phyloP scores from a whole-genome alignment of 35 echinoderm and acorn worm species.

The Heliocidaris erythrogramma region DNA sequence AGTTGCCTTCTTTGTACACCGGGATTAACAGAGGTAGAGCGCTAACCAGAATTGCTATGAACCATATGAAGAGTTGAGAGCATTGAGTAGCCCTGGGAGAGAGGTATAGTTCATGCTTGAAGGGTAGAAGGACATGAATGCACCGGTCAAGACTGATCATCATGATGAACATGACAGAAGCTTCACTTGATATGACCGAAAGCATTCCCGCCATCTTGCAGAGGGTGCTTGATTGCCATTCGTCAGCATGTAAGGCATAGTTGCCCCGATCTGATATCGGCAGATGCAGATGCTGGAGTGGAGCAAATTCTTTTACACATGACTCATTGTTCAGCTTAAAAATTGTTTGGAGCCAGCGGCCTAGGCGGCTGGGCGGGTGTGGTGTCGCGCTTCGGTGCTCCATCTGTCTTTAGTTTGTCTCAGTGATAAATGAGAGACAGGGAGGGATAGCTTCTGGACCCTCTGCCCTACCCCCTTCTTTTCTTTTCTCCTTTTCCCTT shows the following conservation, averaged over 20 bases:
- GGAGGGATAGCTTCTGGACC: no score
- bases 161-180: conserved; percentile 64
- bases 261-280: conserved; percentile 52
- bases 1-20: not conserved
- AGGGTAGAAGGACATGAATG: conserved; percentile 51
- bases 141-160: conserved; percentile 69
- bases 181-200: conserved; percentile 64
- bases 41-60: conserved; percentile 17
- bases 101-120: conserved; percentile 25
- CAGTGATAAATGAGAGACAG: no score
- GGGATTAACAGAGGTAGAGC: conserved; percentile 24
- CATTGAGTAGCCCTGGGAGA: not conserved
- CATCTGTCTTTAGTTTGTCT: no score
- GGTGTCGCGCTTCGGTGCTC: no score
- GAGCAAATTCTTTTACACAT: no score
- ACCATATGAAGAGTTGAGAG: conserved; percentile 8
- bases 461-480: no score
- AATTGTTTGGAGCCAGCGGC: no score
- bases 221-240: conserved; percentile 48
- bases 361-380: no score
- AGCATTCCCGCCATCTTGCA: conserved; percentile 61
- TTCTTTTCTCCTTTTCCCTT: no score
- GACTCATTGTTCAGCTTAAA: no score
- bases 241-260: conserved; percentile 48
- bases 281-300: no score